Base-by-base conservation (phyloP, 1,140 invertebrate species). In the Caenorhabditis remanei region DNA sequence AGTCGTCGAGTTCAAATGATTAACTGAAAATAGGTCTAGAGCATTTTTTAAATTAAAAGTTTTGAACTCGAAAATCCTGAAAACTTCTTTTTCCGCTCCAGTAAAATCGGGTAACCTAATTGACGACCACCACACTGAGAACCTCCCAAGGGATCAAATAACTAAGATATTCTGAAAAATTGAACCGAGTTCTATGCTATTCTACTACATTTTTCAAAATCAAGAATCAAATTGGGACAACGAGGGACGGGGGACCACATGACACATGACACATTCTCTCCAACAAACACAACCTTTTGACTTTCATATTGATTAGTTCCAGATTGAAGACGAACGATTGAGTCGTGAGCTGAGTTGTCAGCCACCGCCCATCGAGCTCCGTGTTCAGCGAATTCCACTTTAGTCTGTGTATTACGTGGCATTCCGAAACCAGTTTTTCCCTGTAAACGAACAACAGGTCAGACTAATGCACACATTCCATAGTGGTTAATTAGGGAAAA, bases 241-340 rank as follows among this genome's bases (percentile, higher is more conserved):
- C 50, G 50, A 3, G 61, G 24, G 24, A 63, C 61, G 32, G 32
- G 46, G 43, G 46, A 79, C 71, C 16, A 50, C 43, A 79, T 46
- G 53, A 21, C 9, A 79, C 41, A n/a, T 46, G 13, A 19, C 7
- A 50, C 71, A 79, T 50, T 50, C n/a, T 50, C 46, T 24, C 4
- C 14, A 16, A 75, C 50, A 79, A 79, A 53, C 43, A 53, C 46
- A 50, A 89, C 88, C 88, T 89, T 89, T 82, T 89, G 89, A 56
- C 86, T 88, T 16, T 89, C 89, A 56, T 89, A 89, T 55, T 92
- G 93, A 91, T 92, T 92, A 55, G 92, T 93, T 90, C 91, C 91
- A 46, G 92, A 79, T 83, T 92, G 91, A n/a, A 93, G 88, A 89
- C 91, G 92, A 65, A 92, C 92, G n/a, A 83, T 65, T 11, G 86